Evolutionary conservation across 2,888 invertebrate genomes (phyloP).

Genomic region (Apotomis betuletana): DNA sequence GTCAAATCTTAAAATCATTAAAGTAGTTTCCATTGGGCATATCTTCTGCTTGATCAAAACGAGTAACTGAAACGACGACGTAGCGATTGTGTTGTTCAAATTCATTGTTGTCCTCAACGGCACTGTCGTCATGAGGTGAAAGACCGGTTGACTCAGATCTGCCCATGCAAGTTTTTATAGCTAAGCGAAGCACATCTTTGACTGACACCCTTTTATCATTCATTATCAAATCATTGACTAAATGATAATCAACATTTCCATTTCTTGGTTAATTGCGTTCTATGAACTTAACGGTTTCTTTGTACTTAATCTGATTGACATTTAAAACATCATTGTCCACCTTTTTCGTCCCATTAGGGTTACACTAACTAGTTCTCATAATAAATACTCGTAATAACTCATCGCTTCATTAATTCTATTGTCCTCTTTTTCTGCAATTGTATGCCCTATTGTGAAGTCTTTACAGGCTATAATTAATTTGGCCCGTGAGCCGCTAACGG

Average conservation of each 20-base stretch:
- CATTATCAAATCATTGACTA: neutral
- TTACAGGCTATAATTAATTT: slow-evolving; percentile 65
- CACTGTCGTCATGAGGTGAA: slow-evolving; percentile 34
- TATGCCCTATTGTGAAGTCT: slow-evolving; percentile 44
- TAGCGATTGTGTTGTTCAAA: slow-evolving; percentile 10
- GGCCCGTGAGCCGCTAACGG: slow-evolving; percentile 72
- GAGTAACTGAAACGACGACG: neutral
- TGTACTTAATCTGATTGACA: slow-evolving; percentile 1
- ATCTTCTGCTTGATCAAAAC: neutral
- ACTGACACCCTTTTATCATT: neutral
- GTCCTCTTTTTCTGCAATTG: slow-evolving; percentile 42
- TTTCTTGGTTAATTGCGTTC: neutral
- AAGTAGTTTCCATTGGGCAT: neutral
- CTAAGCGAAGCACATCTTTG: neutral
- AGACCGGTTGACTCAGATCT: slow-evolving; percentile 32
- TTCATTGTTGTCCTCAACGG: slow-evolving; percentile 24
- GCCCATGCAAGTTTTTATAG: slow-evolving; percentile 20
- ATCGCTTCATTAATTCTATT: slow-evolving; percentile 30
- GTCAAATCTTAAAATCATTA: neutral
- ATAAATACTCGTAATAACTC: slow-evolving; percentile 36
- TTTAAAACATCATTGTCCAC: neutral
- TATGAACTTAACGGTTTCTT: slow-evolving; percentile 4
- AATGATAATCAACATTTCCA: neutral
- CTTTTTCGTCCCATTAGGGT: slow-evolving; percentile 5
- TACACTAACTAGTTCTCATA: slow-evolving; percentile 13